These are phyloP conservation scores for Steromphala cineraria DNA, from an alignment of 2,888 invertebrate genomes.

Conservation along the genomic window DNA sequence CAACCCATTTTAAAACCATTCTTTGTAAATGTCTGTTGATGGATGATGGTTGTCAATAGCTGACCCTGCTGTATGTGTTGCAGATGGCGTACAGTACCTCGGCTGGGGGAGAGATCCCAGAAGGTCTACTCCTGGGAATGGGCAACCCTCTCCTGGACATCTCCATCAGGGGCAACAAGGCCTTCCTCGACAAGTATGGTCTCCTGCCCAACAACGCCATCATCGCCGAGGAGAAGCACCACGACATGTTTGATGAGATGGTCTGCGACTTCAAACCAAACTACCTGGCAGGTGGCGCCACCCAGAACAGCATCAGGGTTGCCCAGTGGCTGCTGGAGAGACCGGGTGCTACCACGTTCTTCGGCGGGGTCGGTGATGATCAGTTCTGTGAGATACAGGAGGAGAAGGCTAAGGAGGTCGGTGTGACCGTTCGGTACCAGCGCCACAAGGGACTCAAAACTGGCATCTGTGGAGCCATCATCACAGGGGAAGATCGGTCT, in stretches of 20 bases:
- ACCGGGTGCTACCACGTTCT: constrained; percentile 88
- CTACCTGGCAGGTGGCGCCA: constrained; percentile 96
- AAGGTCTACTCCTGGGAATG: constrained; percentile 89
- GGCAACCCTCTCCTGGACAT: constrained; percentile 98
- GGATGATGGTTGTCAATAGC: not conserved
- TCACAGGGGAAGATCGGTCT: constrained; percentile 88
- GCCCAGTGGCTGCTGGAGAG: constrained; percentile 92
- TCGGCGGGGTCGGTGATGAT: constrained; percentile 96
- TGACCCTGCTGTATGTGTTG: constrained; percentile 23
- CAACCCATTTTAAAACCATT: not conserved
- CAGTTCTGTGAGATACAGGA: constrained; percentile 88
- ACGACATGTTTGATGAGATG: constrained; percentile 81
- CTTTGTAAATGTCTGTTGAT: not conserved
- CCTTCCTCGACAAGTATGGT: constrained; percentile 88
- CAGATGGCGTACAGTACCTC: constrained; percentile 41
- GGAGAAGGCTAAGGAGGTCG: constrained; percentile 85
- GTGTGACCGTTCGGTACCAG: constrained; percentile 92
- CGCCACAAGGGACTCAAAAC: constrained; percentile 82
- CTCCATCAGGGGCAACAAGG: constrained; percentile 85
- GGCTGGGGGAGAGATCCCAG: constrained; percentile 58
- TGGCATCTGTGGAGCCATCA: constrained; percentile 96
- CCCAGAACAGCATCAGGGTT: constrained; percentile 93
- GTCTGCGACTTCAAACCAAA: constrained; percentile 78
- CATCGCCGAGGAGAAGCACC: constrained; percentile 91
- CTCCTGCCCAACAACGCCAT: constrained; percentile 94